phyloP scores from a whole-genome alignment of 2,113 vertebrate genomes.

The Orthochromis indermauri region DNA sequence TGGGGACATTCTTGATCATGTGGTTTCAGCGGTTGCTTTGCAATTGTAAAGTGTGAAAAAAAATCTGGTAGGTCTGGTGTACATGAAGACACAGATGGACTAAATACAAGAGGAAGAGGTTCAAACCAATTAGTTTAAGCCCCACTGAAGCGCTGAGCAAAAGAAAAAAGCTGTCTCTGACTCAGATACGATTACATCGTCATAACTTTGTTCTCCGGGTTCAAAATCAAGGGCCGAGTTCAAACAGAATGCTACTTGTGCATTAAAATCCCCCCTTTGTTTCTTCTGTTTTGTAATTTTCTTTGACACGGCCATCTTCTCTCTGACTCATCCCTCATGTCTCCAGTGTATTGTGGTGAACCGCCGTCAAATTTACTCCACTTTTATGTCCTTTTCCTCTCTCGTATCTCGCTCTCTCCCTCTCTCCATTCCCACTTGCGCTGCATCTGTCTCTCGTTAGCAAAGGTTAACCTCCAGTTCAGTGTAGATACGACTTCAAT shows the following conservation, averaged over 20 bases:
- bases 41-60: slow-evolving; percentile 35
- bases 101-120: not conserved
- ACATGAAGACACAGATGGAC: slow-evolving; percentile 11
- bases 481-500: slow-evolving; percentile 23
- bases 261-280: not conserved
- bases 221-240: slow-evolving; percentile 16
- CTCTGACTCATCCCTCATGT: slow-evolving; percentile 56
- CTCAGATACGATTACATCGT: not conserved
- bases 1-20: slow-evolving; percentile 54
- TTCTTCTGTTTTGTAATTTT: slow-evolving; percentile 23
- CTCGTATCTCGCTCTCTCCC: not conserved
- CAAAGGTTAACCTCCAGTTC: slow-evolving; percentile 41
- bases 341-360: slow-evolving; percentile 53
- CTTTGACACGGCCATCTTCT: slow-evolving; percentile 31
- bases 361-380: slow-evolving; percentile 20
- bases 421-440: slow-evolving; percentile 9
- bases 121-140: slow-evolving; percentile 21
- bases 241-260: slow-evolving; percentile 20
- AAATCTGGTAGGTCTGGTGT: slow-evolving; percentile 4
- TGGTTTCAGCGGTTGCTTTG: slow-evolving; percentile 45
- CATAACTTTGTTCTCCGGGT: not conserved
- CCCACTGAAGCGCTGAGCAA: not conserved
- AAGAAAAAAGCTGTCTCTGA: not conserved
- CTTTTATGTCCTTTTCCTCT: slow-evolving; percentile 31
- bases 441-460: not conserved